Base-by-base conservation (phyloP, 2,113 vertebrate species). In the Notiomystis cincta region DNA sequence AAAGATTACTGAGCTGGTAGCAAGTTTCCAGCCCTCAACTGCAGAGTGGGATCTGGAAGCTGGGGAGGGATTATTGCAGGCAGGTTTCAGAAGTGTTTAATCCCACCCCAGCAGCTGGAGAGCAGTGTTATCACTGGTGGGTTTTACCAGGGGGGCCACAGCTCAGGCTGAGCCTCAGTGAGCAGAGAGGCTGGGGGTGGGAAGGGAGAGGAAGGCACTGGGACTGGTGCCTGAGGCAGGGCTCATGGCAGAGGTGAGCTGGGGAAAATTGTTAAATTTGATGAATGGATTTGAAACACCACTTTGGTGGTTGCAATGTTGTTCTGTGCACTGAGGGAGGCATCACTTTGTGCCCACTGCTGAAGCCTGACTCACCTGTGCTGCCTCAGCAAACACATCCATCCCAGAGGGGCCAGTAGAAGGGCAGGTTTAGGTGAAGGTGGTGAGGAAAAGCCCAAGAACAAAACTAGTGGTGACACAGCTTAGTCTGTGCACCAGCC, bases 61-160 rank as follows among this genome's bases (percentile, higher is more conserved):
- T 90, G 75, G 82, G 75, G 92, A 88, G 47, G 72, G 91, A 93
- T 95, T 97, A 94, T 22, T 91, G 38, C 24, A 90, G 56, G 60
- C 7, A 3, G 82, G 15, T 96, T 86, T 70, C 77, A 83, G 67
- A 92, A 93, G 82, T 75, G 37, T 76, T 93, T 96, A 75, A 95
- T 96, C 88, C 95, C 73, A 37, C 9, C 11, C 17, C 69, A 92
- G 79, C 67, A 88, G 56, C 87, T 77, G 56, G 62, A 93, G 58
- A 80, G 37, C 0, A 0, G 22, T 60, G 79, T 93, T 93, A 70
- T 78, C 87, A 33, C 38, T 88, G 67, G 9, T 1, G 13, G 35
- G 66, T 19, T 83, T 90, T 83, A 54, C 47, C 7, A 7, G 38
- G 17, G 38, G 35, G 35, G 7, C 20, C 1, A 1, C 23, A 54